These are phyloP conservation scores for Frieseomelitta varia DNA, from an alignment of 1,140 invertebrate genomes.

Conservation along the genomic window DNA sequence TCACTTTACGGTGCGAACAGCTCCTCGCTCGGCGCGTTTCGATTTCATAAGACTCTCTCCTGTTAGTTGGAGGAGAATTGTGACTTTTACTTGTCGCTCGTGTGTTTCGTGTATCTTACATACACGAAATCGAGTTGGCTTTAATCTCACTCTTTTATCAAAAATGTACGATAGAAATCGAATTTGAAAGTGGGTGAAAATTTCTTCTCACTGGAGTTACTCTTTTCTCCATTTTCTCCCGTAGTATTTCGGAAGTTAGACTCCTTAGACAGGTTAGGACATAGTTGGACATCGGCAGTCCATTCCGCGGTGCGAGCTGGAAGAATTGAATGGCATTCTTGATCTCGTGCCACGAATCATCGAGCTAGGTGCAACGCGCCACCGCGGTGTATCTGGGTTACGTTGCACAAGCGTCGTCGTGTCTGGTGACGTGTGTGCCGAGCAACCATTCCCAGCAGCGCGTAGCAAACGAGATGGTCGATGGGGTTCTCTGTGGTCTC, in stretches of 20 bases:
- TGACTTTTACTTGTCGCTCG: neutral
- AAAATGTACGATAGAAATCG: neutral
- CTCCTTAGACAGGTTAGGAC: neutral
- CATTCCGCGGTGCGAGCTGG: neutral
- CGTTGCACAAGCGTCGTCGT: constrained; percentile 65
- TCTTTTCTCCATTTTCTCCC: neutral
- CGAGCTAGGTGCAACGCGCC: constrained; percentile 57
- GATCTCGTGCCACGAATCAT: constrained; percentile 1
- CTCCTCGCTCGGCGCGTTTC: neutral
- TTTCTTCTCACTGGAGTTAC: neutral
- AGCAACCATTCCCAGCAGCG: constrained; percentile 52
- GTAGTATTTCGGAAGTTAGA: neutral
- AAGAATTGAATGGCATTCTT: constrained; percentile 46
- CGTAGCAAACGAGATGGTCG: constrained; percentile 56
- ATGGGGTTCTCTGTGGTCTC: neutral
- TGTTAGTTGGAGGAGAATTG: neutral
- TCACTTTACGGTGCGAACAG: neutral
- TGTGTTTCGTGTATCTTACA: too few species aligned
- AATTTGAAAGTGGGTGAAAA: neutral
- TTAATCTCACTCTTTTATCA: neutral
- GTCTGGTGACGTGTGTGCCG: constrained; percentile 71
- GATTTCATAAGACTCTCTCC: constrained; percentile 12
- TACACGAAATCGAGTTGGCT: neutral
- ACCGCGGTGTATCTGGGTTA: constrained; percentile 60
- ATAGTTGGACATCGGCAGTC: neutral